A percentile compares a stretch with the other conserved stretches of the same genome.
Evolutionary conservation across 1,140 invertebrate species (phyloP).

Genomic region (Contarinia nasturtii): DNA sequence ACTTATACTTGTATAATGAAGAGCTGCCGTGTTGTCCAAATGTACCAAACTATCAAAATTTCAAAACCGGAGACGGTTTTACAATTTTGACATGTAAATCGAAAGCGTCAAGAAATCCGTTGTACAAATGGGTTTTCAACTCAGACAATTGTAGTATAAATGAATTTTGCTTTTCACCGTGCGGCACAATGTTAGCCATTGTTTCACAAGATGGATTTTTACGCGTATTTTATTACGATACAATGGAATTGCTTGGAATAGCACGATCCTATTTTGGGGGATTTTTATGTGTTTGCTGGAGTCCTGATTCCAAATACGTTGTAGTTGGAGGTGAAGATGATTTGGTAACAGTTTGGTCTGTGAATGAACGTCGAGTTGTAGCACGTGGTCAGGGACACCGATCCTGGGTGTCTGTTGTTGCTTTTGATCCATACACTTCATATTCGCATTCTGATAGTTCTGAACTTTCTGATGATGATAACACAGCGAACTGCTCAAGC

Average conservation of each 20-base stretch:
- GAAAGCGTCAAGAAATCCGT: conserved; percentile 86
- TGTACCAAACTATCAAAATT: conserved; percentile 77
- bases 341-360: conserved; percentile 93
- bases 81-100: conserved; percentile 91
- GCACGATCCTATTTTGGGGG: conserved; percentile 95
- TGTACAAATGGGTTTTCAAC: conserved; percentile 64
- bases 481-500: conserved; percentile 26
- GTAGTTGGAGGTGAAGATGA: conserved; percentile 98
- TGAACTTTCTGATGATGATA: conserved; percentile 41
- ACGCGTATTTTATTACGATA: conserved; percentile 90
- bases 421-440: conserved; percentile 83
- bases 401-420: conserved; percentile 93
- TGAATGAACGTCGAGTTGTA: conserved; percentile 79
- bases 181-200: conserved; percentile 76
- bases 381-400: conserved; percentile 85
- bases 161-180: conserved; percentile 94
- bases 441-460: conserved; percentile 31
- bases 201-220: conserved; percentile 94
- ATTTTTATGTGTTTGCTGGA: conserved; percentile 91
- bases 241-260: conserved; percentile 82
- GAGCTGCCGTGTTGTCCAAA: conserved; percentile 73
- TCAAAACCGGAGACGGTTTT: conserved; percentile 89
- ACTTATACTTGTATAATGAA: conserved; percentile 95
- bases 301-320: conserved; percentile 86
- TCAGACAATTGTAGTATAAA: conserved; percentile 67